A percentile compares a stretch with the other conserved stretches of the same genome.
These are phyloP conservation scores for Ornithoptera priamus DNA, from an alignment of 2,888 invertebrate genomes.

Conservation along the genomic window DNA sequence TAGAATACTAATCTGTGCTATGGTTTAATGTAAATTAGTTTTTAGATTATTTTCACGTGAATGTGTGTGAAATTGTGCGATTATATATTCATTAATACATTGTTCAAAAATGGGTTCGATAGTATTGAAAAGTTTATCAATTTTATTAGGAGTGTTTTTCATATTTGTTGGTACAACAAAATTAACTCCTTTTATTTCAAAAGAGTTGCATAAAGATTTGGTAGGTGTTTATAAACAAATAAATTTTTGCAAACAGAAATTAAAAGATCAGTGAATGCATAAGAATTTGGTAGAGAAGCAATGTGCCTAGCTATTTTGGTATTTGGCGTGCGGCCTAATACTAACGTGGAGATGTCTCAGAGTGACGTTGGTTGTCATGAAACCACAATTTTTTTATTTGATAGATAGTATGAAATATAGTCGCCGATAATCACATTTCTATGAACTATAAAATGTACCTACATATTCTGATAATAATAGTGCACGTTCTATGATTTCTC, in stretches of 20 bases:
- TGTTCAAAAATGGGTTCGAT: slow-evolving; percentile 79
- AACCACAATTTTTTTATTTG: slow-evolving; percentile 1
- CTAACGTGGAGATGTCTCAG: slow-evolving; percentile 57
- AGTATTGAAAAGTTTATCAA: slow-evolving; percentile 93
- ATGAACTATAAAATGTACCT: too few relatives aligned
- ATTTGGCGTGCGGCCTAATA: slow-evolving; percentile 78
- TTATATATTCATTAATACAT: slow-evolving; percentile 31
- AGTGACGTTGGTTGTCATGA: slow-evolving; percentile 23
- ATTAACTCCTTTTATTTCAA: slow-evolving; percentile 93
- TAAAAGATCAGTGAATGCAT: slow-evolving; percentile 66
- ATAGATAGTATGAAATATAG: too few relatives aligned
- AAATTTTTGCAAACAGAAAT: slow-evolving; percentile 28
- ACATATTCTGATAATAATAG: too few relatives aligned
- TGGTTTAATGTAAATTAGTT: slow-evolving; percentile 9
- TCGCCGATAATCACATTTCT: too few relatives aligned
- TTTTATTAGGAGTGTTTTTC: slow-evolving; percentile 95
- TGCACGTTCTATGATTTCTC: too few relatives aligned
- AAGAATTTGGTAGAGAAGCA: slow-evolving; percentile 69
- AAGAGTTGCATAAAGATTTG: slow-evolving; percentile 97
- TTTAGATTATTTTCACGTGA: not conserved
- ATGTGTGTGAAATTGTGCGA: not conserved
- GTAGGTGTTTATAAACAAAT: slow-evolving; percentile 78
- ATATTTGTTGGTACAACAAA: slow-evolving; percentile 97
- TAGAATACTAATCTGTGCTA: slow-evolving; percentile 1
- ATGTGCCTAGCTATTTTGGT: slow-evolving; percentile 74